Base-by-base conservation (phyloP, 1,140 invertebrate genomes). In the Gryllus bimaculatus region DNA sequence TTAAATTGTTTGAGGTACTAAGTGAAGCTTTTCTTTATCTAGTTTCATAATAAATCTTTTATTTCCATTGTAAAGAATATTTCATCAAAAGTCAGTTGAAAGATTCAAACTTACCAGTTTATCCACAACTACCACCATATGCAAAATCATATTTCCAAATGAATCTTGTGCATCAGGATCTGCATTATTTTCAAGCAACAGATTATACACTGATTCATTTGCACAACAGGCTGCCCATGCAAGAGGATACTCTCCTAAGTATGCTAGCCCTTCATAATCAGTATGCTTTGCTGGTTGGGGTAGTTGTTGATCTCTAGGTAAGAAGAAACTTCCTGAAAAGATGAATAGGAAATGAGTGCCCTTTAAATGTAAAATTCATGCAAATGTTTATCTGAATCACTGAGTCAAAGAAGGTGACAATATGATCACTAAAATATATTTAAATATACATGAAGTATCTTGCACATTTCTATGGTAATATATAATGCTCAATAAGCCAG, bases 81-180 rank as follows among this genome's bases (percentile, higher is more conserved):
- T n/a, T n/a, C n/a, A n/a, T n/a, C 26, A 39, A 39, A 39, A 39
- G 26, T 39, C 26, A 39, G n/a, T n/a, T n/a, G n/a, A n/a, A 74
- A 26, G 8, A 74, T 8, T n/a, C 8, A 54, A 74, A 76, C 90
- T 88, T 88, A 98, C 96, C 87, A 96, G 87, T 87, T 98, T 98
- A 85, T 99, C 95, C 83, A 95, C 93, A 78, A 99, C 96, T 0
- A 99, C 98, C 15, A 98, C 95, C 96, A 99, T 98, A 85, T 99
- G 98, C 8, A 99, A 87, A 78, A 98, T 96, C 90, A 97, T 99
- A 84, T 99, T 99, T 8, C 95, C 95, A 83, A 96, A 96, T 0
- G 91, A 92, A 84, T 98, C 96, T 84, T 97, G 95, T 2, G 91
- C 87, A 85, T 99, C 96, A 0, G 97, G 97, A 88, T 99, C 92